These are phyloP conservation scores for Drosophila subquinaria DNA, from an alignment of 2,888 invertebrate genomes.

Conservation along the genomic window DNA sequence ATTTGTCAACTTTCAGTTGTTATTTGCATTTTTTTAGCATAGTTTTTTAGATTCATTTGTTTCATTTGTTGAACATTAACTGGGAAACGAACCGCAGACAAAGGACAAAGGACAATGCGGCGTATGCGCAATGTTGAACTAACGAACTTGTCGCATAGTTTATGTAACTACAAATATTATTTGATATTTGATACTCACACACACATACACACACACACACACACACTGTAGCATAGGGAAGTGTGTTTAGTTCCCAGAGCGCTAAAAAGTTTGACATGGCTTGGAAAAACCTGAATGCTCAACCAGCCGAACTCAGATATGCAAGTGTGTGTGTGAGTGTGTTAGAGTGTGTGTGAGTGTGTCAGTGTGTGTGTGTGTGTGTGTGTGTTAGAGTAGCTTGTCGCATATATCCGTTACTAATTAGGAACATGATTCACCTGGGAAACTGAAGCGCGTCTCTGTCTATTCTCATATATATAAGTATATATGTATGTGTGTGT, in stretches of 20 bases:
- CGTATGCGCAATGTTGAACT: slow-evolving; percentile 60
- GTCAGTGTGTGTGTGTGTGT: slow-evolving; percentile 10
- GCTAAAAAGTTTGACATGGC: slow-evolving; percentile 55
- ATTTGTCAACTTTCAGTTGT: background rate
- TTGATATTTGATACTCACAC: slow-evolving; percentile 57
- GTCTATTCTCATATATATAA: background rate
- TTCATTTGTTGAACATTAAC: background rate
- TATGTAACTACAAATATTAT: slow-evolving; percentile 58
- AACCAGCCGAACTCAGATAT: slow-evolving; percentile 25
- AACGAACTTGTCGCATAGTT: slow-evolving; percentile 61
- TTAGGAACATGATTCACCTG: slow-evolving; percentile 78
- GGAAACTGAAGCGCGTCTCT: slow-evolving; percentile 38
- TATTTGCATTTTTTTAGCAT: background rate
- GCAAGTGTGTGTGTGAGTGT: too few species aligned
- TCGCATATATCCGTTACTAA: slow-evolving; percentile 75
- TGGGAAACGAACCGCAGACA: too few species aligned
- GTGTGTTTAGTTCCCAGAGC: slow-evolving; percentile 57
- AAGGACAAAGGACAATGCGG: slow-evolving; percentile 25
- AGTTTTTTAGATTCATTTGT: slow-evolving; percentile 3
- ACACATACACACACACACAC: slow-evolving; percentile 5
- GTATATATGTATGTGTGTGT: background rate
- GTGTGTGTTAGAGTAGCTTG: slow-evolving; percentile 38
- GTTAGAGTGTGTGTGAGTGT: slow-evolving; percentile 19
- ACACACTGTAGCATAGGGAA: background rate
- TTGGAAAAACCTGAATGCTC: slow-evolving; percentile 55